Evolutionary conservation across 2,797 vertebrate genomes (phyloP).

Genomic region (Pangasius larnaudii): DNA sequence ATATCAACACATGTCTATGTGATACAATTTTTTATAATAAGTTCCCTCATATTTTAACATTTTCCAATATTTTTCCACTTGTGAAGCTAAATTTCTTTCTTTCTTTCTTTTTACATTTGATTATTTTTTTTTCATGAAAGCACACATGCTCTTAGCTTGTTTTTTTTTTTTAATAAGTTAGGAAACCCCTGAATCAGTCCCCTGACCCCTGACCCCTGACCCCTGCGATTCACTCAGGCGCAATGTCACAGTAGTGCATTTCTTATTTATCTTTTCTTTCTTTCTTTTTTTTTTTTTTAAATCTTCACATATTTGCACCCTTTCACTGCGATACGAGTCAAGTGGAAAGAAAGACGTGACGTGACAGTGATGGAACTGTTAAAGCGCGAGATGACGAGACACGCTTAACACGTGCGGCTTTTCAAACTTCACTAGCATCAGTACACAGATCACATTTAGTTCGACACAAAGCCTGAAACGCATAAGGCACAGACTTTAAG

Average conservation of each 20-base stretch:
- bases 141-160: not conserved
- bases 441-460: not conserved
- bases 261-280: not conserved
- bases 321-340: not conserved
- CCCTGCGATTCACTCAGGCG: not conserved
- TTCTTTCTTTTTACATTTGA: not conserved
- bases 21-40: not conserved
- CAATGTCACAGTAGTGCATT: not conserved
- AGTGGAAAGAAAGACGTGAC: not conserved
- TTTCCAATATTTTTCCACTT: not conserved
- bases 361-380: not conserved
- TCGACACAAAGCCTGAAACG: not conserved
- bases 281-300: not conserved
- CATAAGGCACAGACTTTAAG: not conserved
- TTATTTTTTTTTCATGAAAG: not conserved
- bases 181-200: not conserved
- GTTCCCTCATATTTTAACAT: not conserved
- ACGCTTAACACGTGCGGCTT: conserved; percentile 50
- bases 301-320: not conserved
- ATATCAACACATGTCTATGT: no score
- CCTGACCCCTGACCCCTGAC: not conserved
- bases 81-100: not conserved
- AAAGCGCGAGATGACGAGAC: conserved; percentile 29
- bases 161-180: not conserved
- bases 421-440: conserved; percentile 51